Percentiles rank a stretch among this genome's conserved stretches.
These are phyloP conservation scores for Acheta domesticus DNA, from an alignment of 2,888 invertebrate species.

Conservation along the genomic window DNA sequence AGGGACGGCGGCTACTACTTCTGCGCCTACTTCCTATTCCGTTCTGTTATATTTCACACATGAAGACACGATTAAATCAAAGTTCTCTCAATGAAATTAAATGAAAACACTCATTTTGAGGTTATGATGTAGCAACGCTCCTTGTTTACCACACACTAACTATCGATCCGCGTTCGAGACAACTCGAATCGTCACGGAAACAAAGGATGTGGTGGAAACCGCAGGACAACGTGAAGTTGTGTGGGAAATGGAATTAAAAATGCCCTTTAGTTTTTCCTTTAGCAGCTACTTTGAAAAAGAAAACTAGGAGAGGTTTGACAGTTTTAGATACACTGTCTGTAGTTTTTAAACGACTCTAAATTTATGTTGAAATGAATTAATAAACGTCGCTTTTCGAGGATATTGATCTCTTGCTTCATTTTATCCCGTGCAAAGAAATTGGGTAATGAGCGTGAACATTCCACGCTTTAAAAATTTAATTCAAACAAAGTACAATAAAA, in stretches of 20 bases:
- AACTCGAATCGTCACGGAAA: constrained; percentile 8
- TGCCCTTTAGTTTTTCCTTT: background rate
- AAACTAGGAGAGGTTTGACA: too few relatives aligned
- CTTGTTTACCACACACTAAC: constrained; percentile 8
- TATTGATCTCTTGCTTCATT: too few relatives aligned
- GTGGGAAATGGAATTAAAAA: background rate
- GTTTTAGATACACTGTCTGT: too few relatives aligned
- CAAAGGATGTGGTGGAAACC: background rate
- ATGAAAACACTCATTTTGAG: background rate
- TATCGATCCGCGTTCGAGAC: background rate
- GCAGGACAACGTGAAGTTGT: background rate
- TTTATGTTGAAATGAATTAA: too few relatives aligned
- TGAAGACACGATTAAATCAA: too few relatives aligned
- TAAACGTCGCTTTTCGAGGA: too few relatives aligned
- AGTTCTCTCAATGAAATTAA: background rate
- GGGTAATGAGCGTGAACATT: too few relatives aligned
- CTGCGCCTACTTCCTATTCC: background rate
- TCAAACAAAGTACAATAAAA: too few relatives aligned
- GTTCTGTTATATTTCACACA: too few relatives aligned
- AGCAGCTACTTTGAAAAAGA: background rate
- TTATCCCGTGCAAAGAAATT: too few relatives aligned
- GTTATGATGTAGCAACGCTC: background rate
- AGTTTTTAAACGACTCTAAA: too few relatives aligned
- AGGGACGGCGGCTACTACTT: background rate
- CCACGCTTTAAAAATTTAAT: too few relatives aligned